Base-by-base conservation (phyloP, 2,113 vertebrate species). In the Anas platyrhynchos region DNA sequence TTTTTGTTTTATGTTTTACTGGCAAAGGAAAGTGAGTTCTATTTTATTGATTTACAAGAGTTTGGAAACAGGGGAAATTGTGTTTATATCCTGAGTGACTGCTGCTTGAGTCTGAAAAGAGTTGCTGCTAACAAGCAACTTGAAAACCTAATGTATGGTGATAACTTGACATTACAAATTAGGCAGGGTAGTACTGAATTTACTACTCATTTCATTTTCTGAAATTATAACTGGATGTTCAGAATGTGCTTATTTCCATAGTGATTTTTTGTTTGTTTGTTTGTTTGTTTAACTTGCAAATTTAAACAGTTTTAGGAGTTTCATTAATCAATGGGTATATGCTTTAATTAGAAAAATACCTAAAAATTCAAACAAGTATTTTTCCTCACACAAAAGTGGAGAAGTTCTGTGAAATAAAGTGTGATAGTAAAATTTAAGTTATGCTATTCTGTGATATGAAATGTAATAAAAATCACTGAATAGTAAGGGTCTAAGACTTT, bases 231-330 rank as follows among this genome's bases (percentile, higher is more conserved):
- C 1, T 2, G 8, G 23, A 56, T 77, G 48, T 41, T 92, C 65
- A 92, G 66, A 83, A 93, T n/a, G 14, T 82, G 26, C 81, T 91
- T 72, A 61, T 89, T 93, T 95, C 74, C 92, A 17, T 44, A 82
- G 44, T 65, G 29, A 73, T 65, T 72, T 68, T 71, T 32, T 81
- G 38, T 86, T 91, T 84, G 21, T 56, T 63, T 62, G 34, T 62
- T 65, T 63, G 61, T 27, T 63, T 65, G 62, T 85, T 81, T 88
- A 56, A 78, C 59, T 89, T 83, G 27, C 38, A 92, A 90, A 93
- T 54, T 12, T 72, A 75, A 85, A 81, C 25, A 52, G 54, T 92
- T 88, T 74, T 84, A 44, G 23, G 36, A n/a, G 25, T 52, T 78
- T 71, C 38, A 72, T 66, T 38, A 84, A 52, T 75, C 80, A 91